phyloP scores from a whole-genome alignment of 2,888 invertebrate genomes.

The Chalcosyrphus nemorum region DNA sequence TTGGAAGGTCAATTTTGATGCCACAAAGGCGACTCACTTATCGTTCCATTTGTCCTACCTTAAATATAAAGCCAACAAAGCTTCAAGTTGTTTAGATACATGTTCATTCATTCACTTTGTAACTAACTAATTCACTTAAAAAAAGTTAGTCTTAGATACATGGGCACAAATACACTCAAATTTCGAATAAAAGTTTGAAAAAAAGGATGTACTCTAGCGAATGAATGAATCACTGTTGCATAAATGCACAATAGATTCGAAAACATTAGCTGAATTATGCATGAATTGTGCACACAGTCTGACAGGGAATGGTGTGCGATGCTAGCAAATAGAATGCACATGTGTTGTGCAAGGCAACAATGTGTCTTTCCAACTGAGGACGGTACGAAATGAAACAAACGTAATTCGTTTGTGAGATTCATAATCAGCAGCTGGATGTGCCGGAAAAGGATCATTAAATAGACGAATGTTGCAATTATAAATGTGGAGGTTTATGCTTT shows the following conservation, averaged over 20 bases:
- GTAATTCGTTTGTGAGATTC: not conserved
- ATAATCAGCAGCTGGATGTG: not conserved
- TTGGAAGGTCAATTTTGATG: not conserved
- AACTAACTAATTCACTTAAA: slow-evolving; percentile 18
- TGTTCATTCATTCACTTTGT: too few species aligned
- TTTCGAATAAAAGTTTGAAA: not conserved
- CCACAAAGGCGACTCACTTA: not conserved
- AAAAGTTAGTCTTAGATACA: too few species aligned
- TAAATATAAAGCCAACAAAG: not conserved
- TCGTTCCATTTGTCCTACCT: not conserved
- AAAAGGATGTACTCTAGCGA: not conserved
- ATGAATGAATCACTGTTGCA: slow-evolving; percentile 6
- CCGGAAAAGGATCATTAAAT: not conserved
- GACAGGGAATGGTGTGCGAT: not conserved
- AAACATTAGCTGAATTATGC: slow-evolving; percentile 13
- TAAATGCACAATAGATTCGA: not conserved
- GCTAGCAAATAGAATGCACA: not conserved
- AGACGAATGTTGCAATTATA: not conserved
- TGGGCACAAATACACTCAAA: not conserved
- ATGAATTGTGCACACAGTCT: not conserved
- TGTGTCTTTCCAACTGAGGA: not conserved
- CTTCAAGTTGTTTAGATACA: too few species aligned
- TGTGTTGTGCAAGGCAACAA: not conserved
- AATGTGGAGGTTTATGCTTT: not conserved
- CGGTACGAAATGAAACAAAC: not conserved